These are phyloP conservation scores for Elgonia sp. DNA, from an alignment of 2,888 invertebrate genomes.

Conservation along the genomic window DNA sequence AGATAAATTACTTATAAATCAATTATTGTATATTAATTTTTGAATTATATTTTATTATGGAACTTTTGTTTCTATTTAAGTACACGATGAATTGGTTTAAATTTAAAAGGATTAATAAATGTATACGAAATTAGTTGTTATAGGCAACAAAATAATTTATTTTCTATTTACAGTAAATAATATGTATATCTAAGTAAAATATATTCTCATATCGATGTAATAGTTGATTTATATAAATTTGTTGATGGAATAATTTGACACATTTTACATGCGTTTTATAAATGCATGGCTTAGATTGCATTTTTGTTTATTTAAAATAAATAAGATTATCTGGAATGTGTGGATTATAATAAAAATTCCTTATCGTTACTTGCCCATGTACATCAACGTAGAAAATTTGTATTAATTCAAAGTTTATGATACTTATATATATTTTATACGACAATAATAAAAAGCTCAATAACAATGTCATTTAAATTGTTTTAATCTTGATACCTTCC, in stretches of 20 bases:
- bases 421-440: conserved; percentile 19
- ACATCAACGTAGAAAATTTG: conserved; percentile 16
- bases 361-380: conserved; percentile 1
- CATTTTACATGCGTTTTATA: conserved; percentile 19
- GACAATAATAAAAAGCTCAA: conserved; percentile 5
- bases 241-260: conserved; percentile 31
- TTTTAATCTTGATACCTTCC: background rate
- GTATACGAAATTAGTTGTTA: background rate
- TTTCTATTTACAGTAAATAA: conserved; percentile 49
- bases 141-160: conserved; percentile 57
- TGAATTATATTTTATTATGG: too few relatives aligned
- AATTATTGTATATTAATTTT: too few relatives aligned
- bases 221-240: background rate
- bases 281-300: conserved; percentile 20
- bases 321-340: conserved; percentile 29
- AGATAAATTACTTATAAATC: too few relatives aligned
- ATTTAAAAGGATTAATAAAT: background rate
- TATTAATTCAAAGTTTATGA: conserved; percentile 1
- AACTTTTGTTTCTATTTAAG: too few relatives aligned
- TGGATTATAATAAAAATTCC: conserved; percentile 17
- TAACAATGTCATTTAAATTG: background rate
- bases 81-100: too few relatives aligned
- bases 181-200: conserved; percentile 37
- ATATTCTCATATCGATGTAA: conserved; percentile 19
- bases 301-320: background rate